phyloP scores from a whole-genome alignment of 2,797 vertebrate genomes.

The Discoglossus pictus region DNA sequence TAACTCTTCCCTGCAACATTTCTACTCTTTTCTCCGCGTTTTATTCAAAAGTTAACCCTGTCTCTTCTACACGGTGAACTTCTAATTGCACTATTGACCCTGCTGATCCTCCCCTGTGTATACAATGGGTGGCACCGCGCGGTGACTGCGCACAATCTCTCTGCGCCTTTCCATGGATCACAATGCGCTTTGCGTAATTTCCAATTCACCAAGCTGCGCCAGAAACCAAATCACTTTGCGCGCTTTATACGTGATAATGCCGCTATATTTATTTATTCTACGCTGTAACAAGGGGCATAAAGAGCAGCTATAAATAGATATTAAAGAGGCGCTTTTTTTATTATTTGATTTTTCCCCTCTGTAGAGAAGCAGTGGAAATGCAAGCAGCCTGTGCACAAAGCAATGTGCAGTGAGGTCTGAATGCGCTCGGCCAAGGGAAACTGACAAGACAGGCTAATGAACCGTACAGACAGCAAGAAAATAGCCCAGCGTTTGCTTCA shows the following conservation, averaged over 20 bases:
- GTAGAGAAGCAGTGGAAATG: conserved; percentile 68
- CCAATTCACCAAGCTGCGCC: too few species aligned
- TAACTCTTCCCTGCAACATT: not conserved
- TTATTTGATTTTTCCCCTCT: conserved; percentile 36
- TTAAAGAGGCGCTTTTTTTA: conserved; percentile 1
- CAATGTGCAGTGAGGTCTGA: conserved; percentile 91
- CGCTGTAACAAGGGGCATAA: not conserved
- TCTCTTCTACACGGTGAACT: not conserved
- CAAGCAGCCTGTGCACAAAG: conserved; percentile 76
- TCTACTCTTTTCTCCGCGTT: too few species aligned
- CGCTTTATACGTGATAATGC: too few species aligned
- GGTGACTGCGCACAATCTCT: too few species aligned
- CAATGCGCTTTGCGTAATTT: too few species aligned
- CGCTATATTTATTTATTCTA: too few species aligned
- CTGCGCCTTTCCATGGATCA: too few species aligned
- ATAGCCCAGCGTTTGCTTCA: conserved; percentile 79
- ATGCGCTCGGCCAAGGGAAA: conserved; percentile 82
- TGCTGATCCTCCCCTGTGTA: too few species aligned
- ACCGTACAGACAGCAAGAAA: conserved; percentile 83
- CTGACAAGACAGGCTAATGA: conserved; percentile 93
- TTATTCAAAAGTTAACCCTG: not conserved
- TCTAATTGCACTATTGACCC: not conserved
- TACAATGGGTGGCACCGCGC: too few species aligned
- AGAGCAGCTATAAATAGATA: conserved; percentile 4
- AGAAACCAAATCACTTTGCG: too few species aligned